Conservation (phyloP, 2,888 invertebrate genomes). For the Agelastica alni region DNA sequence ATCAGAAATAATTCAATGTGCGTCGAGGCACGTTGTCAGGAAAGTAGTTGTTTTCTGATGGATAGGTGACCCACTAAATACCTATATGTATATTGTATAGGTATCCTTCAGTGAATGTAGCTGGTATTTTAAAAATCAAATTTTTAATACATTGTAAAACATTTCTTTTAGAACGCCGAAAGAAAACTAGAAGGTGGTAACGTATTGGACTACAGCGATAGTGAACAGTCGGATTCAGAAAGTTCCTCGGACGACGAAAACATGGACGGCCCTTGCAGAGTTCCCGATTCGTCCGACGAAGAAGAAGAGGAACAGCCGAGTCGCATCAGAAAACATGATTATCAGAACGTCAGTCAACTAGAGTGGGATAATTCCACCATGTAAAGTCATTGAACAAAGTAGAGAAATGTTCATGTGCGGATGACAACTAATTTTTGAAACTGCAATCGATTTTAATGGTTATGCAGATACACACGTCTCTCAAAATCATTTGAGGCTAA, state of each 20-base stretch:
- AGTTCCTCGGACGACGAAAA: conserved; percentile 54
- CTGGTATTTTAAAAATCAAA: too few species aligned
- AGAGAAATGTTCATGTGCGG: conserved; percentile 10
- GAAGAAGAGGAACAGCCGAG: conserved; percentile 56
- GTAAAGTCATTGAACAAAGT: conserved; percentile 54
- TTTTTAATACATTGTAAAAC: too few species aligned
- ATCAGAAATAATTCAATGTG: too few species aligned
- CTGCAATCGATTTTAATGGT: too few species aligned
- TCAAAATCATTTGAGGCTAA: conserved; percentile 3
- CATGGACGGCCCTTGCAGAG: conserved; percentile 55
- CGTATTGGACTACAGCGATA: conserved; percentile 49
- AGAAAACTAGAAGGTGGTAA: conserved; percentile 49
- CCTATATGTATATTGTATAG: too few species aligned
- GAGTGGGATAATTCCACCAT: conserved; percentile 82
- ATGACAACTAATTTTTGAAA: too few species aligned
- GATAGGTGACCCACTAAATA: too few species aligned
- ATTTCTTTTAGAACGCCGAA: conserved; percentile 50
- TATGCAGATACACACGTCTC: not conserved
- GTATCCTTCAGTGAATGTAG: too few species aligned
- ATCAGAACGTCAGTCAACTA: conserved; percentile 75
- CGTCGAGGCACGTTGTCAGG: too few species aligned
- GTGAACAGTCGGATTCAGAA: conserved; percentile 54
- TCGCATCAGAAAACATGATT: conserved; percentile 60
- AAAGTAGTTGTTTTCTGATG: too few species aligned
- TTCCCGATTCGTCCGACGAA: conserved; percentile 63